Evolutionary conservation across 2,113 vertebrate genomes (phyloP).

Genomic region (Cyanistes caeruleus): DNA sequence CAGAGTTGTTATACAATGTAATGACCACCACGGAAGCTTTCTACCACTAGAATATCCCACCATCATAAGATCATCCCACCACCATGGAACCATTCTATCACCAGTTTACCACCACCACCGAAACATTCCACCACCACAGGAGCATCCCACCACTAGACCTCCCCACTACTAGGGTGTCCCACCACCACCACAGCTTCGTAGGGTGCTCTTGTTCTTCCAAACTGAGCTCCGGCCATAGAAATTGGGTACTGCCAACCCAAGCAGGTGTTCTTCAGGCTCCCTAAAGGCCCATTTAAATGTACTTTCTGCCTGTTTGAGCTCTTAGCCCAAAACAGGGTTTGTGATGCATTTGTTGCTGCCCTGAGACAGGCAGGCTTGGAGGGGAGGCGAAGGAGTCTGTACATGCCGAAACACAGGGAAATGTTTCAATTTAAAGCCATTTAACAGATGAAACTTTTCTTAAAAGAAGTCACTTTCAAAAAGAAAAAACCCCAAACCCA

Average conservation of each 20-base stretch:
- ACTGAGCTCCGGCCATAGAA: background rate
- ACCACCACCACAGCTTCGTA: background rate
- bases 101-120: accelerated
- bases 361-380: background rate
- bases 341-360: background rate
- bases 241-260: background rate
- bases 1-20: accelerated
- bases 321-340: background rate
- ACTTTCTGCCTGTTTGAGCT: background rate
- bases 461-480: background rate
- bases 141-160: background rate
- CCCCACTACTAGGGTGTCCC: background rate
- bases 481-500: background rate
- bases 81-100: background rate
- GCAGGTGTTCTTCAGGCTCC: background rate
- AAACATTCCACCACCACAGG: background rate
- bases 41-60: background rate
- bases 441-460: background rate
- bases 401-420: background rate
- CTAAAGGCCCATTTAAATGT: background rate
- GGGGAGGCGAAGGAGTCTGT: background rate
- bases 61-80: background rate
- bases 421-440: background rate
- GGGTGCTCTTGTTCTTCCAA: background rate
- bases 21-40: background rate